Conservation (phyloP, 2,888 invertebrate species). For the Oscheius onirici region DNA sequence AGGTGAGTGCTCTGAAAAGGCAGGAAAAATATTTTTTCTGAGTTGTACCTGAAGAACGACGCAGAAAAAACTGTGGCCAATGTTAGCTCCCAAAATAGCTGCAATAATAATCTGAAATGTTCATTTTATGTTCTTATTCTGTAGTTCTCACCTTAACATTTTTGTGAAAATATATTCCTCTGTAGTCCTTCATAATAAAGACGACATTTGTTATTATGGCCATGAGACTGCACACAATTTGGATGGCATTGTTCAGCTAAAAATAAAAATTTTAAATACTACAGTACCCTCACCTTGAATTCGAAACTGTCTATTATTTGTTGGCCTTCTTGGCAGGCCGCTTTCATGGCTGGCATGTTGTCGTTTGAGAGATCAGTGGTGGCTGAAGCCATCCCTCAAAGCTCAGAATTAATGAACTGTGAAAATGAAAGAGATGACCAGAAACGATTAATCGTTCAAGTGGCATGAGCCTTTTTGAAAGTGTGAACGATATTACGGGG, state of each 20-base stretch:
- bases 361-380: neutral
- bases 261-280: neutral
- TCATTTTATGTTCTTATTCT: neutral
- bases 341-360: neutral
- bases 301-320: neutral
- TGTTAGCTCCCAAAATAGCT: neutral
- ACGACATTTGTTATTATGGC: neutral
- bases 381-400: neutral
- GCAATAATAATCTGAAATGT: neutral
- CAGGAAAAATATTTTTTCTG: no score
- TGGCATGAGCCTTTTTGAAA: neutral
- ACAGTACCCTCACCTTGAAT: neutral
- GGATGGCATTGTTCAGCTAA: neutral
- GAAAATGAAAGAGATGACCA: neutral
- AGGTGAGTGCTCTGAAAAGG: neutral
- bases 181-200: constrained; percentile 3
- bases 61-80: constrained; percentile 9
- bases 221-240: constrained; percentile 8
- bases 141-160: constrained; percentile 4
- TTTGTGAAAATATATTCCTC: constrained; percentile 1
- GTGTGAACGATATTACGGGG: neutral
- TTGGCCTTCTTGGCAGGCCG: neutral
- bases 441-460: neutral
- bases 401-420: neutral
- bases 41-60: constrained; percentile 1